Evolutionary conservation across 1,140 invertebrate species (phyloP).

Genomic region (Drosophila serrata): DNA sequence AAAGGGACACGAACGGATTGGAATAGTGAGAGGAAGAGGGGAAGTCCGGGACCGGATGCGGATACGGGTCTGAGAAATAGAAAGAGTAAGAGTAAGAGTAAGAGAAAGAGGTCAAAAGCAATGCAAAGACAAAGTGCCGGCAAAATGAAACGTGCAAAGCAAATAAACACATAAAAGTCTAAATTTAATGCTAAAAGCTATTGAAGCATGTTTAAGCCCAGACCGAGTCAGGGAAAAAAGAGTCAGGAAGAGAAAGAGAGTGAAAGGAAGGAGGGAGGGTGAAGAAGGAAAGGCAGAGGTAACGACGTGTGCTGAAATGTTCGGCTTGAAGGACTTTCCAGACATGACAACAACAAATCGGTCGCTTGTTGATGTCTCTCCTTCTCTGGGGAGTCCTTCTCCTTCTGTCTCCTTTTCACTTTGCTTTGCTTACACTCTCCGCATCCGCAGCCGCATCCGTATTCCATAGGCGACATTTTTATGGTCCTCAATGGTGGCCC

Average conservation of each 20-base stretch:
- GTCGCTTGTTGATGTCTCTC: constrained; percentile 53
- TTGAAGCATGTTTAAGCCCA: constrained; percentile 70
- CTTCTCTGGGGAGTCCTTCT: constrained; percentile 9
- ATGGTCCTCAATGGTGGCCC: constrained; percentile 52
- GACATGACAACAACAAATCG: constrained; percentile 58
- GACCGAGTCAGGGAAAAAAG: constrained; percentile 35
- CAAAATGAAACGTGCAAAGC: constrained; percentile 74
- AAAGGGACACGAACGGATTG: constrained; percentile 17
- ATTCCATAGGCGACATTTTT: constrained; percentile 62
- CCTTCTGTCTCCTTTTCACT: not conserved
- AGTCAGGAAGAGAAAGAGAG: not conserved
- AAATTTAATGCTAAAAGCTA: constrained; percentile 80
- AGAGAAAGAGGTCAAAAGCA: constrained; percentile 26
- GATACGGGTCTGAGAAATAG: not conserved
- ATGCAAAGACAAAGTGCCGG: constrained; percentile 63
- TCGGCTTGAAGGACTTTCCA: constrained; percentile 36
- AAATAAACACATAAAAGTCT: constrained; percentile 82
- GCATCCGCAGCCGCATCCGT: constrained; percentile 12
- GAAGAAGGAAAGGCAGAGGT: constrained; percentile 5
- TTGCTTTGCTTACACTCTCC: constrained; percentile 22
- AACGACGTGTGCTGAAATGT: constrained; percentile 51
- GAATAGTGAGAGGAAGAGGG: not conserved
- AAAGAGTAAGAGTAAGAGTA: not conserved
- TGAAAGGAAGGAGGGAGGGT: not conserved
- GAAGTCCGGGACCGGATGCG: constrained; percentile 3